Evolutionary conservation across 2,888 invertebrate genomes (phyloP).

Genomic region (Mythimna albipuncta): DNA sequence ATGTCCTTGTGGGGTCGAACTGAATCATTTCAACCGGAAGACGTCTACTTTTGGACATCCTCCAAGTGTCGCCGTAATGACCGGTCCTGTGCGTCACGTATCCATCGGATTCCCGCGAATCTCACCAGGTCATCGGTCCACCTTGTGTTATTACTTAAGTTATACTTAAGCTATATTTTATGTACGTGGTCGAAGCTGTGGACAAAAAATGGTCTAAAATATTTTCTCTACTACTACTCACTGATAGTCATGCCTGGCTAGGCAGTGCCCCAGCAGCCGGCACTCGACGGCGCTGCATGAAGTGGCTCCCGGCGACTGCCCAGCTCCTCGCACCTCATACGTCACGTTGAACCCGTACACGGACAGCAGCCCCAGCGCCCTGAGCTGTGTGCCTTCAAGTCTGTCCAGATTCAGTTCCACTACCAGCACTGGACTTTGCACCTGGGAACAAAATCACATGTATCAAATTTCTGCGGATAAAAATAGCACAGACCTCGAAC

Average conservation of each 20-base stretch:
- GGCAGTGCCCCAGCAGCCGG: constrained; percentile 96
- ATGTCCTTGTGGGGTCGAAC: no score
- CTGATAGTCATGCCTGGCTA: constrained; percentile 93
- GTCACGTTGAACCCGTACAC: constrained; percentile 98
- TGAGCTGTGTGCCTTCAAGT: constrained; percentile 95
- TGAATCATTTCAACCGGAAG: no score
- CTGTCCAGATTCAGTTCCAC: constrained; percentile 94
- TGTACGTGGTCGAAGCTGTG: no score
- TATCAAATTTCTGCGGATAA: not conserved
- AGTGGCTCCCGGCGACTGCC: constrained; percentile 69
- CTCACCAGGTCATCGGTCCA: no score
- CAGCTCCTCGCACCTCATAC: constrained; percentile 92
- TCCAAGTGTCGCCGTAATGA: no score
- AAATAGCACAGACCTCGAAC: not conserved
- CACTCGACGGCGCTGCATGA: constrained; percentile 88
- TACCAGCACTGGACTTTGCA: constrained; percentile 94
- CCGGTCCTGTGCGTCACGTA: no score
- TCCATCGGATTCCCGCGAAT: no score
- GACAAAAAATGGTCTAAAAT: no score
- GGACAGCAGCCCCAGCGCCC: constrained; percentile 95
- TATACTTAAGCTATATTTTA: no score
- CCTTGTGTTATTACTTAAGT: no score
- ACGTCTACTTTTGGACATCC: no score
- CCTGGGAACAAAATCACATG: constrained; percentile 74
- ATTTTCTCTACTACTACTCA: no score